Base-by-base conservation (phyloP, 1,140 invertebrate genomes). In the Drosophila subpulchrella region DNA sequence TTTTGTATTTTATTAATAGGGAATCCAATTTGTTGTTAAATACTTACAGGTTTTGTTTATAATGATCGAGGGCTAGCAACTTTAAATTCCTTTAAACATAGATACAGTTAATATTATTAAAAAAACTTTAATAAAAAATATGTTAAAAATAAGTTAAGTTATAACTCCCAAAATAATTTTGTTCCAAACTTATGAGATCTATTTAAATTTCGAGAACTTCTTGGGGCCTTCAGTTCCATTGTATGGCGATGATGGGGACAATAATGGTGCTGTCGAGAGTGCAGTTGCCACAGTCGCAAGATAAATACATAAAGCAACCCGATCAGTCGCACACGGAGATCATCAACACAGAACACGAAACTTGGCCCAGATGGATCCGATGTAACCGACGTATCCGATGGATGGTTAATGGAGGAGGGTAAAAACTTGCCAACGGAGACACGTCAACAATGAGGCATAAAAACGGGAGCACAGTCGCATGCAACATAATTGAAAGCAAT, bases 401-500 rank as follows among this genome's bases (percentile, higher is more conserved):
- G 42, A 44, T 66, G 58, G 50, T 53, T 53, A 53, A 56, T 17
- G 48, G 60, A 42, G 50, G 42, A 38, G 44, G 54, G 42, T 39
- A 54, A 74, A 72, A 46, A 59, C 41, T 54, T 51, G 44, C 63
- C 67, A 81, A 76, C 58, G 53, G 72, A 83, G 84, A 83, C 75
- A 88, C 83, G 83, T 86, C 84, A 89, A 75, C 83, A 72, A 80
- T 75, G 72, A 75, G 84, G 71, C 75, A 80, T 83, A 83, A 88
- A 88, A 88, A 88, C 84, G 84, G 84, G 84, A 88, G 84, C 84
- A 88, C n/a, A 34, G 70, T 44, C 68, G 53, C 80, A 77, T 89
- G 84, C 84, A 88, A 84, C 84, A 80, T 88, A 89, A 88, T 88
- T 88, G 84, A 88, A 88, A 88, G 84, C 84, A 88, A 88, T 88